Base-by-base conservation (phyloP, 1,140 invertebrate genomes). In the Bombyx mori region DNA sequence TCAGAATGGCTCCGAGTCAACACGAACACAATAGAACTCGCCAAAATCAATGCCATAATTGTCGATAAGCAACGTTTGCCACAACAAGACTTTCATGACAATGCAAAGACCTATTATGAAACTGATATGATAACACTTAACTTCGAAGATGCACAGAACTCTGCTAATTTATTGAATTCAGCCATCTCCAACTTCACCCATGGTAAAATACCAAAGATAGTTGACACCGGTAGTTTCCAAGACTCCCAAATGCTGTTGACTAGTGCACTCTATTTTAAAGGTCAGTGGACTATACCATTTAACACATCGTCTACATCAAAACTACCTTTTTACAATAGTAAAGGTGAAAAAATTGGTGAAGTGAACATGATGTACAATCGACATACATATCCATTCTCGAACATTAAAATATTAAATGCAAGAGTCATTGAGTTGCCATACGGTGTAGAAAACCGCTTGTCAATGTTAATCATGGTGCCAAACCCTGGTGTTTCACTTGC, bases 191-290 rank as follows among this genome's bases (percentile, higher is more conserved):
- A 84, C 22, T 75, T 85, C 7, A 96, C 95, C 0, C 83, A 88
- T n/a, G 90, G 92, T 3, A 89, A 91, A 45, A 95, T 97, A 57
- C 82, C 88, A 0, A 84, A 91, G 12, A 78, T 95, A 3, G 82
- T 93, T 7, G 81, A 88, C 26, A 72, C 81, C 46, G 88, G 61
- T 58, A 80, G 88, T 60, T 70, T 90, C 42, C 45, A 48, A 7
- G 79, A 91, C 52, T 92, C 93, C 0, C 82, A 88, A 60, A 80
- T 96, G 63, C 77, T 97, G 3, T 73, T 97, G 18, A 91, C 93
- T 0, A 96, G 94, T 68, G 92, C 92, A 0, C 79, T 97, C 18
- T 95, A 93, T 73, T 97, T 97, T 82, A 96, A 95, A 86, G 95
- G 94, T 8, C 83, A 89, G 43, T 97, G 96, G 96, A 88, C 90